These are phyloP conservation scores for Potamarius usumacintae DNA, from an alignment of 2,113 vertebrate species.

Conservation along the genomic window DNA sequence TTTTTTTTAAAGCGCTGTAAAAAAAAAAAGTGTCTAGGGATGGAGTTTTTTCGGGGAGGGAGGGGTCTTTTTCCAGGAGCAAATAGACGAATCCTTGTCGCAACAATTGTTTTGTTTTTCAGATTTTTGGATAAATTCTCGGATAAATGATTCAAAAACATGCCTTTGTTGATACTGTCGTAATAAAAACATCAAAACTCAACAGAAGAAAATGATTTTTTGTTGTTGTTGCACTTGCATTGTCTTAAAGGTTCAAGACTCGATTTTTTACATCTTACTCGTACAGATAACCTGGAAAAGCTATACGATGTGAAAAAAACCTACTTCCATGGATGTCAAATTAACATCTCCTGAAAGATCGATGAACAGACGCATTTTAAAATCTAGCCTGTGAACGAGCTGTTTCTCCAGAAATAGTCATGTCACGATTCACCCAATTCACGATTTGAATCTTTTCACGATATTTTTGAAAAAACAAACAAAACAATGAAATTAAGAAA, in stretches of 20 bases:
- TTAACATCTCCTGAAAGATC: not conserved
- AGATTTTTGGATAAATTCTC: not conserved
- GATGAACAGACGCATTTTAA: not conserved
- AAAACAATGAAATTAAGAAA: too few species aligned
- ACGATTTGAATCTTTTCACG: too few species aligned
- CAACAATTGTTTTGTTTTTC: not conserved
- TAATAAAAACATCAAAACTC: not conserved
- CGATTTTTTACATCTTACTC: not conserved
- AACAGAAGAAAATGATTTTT: not conserved
- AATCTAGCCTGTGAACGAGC: not conserved
- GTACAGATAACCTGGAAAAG: not conserved
- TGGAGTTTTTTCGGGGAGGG: not conserved
- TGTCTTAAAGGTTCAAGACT: not conserved
- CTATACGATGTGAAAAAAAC: not conserved
- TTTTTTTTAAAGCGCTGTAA: slow-evolving; percentile 59
- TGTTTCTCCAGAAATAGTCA: not conserved
- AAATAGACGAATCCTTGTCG: too few species aligned
- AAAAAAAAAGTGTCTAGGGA: not conserved
- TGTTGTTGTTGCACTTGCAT: not conserved
- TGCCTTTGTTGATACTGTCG: not conserved
- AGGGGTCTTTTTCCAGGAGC: not conserved
- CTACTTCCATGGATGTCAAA: not conserved
- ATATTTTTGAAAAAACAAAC: too few species aligned
- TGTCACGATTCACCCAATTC: too few species aligned
- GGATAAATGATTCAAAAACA: too few species aligned